A percentile compares a stretch with the other conserved stretches of the same genome.
These are phyloP conservation scores for Sinocyclocheilus rhinocerous DNA, from an alignment of 2,113 vertebrate species.

Conservation along the genomic window DNA sequence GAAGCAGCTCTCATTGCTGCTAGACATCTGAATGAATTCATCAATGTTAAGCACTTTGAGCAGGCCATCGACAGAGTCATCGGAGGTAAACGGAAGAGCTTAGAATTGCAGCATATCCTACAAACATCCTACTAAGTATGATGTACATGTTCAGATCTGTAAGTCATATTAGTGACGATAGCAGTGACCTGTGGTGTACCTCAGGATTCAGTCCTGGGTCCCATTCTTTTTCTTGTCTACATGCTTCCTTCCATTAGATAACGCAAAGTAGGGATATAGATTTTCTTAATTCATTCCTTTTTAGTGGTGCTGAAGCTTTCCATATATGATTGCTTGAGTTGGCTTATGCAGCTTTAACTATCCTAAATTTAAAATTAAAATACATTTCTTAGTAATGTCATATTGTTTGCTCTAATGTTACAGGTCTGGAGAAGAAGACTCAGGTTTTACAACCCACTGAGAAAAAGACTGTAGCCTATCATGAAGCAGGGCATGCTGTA, in stretches of 20 bases:
- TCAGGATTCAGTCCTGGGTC: constrained; percentile 21
- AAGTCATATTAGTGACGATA: not conserved
- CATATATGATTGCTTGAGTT: not conserved
- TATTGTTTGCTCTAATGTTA: not conserved
- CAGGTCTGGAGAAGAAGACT: constrained; percentile 76
- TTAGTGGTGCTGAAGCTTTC: not conserved
- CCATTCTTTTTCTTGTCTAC: not conserved
- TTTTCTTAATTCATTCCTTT: not conserved
- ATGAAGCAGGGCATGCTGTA: constrained; percentile 70
- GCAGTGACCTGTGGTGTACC: not conserved
- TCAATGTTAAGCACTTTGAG: constrained; percentile 69
- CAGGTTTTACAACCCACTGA: constrained; percentile 71
- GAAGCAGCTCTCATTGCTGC: constrained; percentile 81
- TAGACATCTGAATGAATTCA: constrained; percentile 63
- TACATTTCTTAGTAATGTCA: not conserved
- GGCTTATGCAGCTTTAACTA: not conserved
- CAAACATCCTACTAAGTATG: not conserved
- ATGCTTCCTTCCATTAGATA: not conserved
- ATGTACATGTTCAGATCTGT: not conserved
- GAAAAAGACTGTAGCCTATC: constrained; percentile 70
- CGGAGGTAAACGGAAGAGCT: constrained; percentile 64
- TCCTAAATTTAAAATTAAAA: not conserved
- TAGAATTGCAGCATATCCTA: not conserved
- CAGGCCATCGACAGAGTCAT: constrained; percentile 74
- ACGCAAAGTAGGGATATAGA: not conserved